A percentile compares a stretch with the other conserved stretches of the same genome.
Conservation (phyloP, 2,797 vertebrate genomes). For the Tadarida brasiliensis region DNA sequence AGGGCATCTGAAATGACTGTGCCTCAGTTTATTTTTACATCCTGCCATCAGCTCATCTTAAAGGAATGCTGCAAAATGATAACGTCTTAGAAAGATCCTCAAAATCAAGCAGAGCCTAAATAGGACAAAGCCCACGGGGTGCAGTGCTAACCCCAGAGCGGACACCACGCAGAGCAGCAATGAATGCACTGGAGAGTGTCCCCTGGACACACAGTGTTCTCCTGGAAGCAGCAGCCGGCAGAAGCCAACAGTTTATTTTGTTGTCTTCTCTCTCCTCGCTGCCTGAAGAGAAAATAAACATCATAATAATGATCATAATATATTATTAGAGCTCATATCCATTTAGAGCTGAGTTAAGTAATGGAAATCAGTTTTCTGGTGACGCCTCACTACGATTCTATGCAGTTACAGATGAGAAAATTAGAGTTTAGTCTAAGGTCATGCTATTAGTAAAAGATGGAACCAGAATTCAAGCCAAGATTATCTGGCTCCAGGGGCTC, state of each 20-base stretch:
- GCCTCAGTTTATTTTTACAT: not conserved
- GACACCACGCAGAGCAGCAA: accelerated
- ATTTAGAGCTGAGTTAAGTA: conserved; percentile 19
- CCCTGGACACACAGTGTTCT: not conserved
- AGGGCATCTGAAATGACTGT: not conserved
- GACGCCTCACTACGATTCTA: not conserved
- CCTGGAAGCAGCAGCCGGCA: not conserved
- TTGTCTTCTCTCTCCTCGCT: not conserved
- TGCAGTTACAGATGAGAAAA: conserved; percentile 6
- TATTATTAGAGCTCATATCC: not conserved
- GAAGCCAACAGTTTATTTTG: not conserved
- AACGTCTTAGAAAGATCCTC: not conserved
- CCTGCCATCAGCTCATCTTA: not conserved
- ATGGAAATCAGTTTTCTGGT: not conserved
- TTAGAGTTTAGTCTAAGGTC: not conserved
- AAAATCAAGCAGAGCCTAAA: not conserved
- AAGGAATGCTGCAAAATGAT: not conserved
- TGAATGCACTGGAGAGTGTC: no score
- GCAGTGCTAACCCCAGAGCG: not conserved
- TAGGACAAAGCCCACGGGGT: not conserved
- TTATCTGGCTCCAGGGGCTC: not conserved
- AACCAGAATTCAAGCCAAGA: conserved; percentile 50
- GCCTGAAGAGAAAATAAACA: not conserved
- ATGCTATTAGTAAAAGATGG: not conserved
- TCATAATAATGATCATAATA: not conserved